A percentile compares a stretch with the other conserved stretches of the same genome.
phyloP scores from a whole-genome alignment of 2,888 invertebrate species.

The Chesias legatella region DNA sequence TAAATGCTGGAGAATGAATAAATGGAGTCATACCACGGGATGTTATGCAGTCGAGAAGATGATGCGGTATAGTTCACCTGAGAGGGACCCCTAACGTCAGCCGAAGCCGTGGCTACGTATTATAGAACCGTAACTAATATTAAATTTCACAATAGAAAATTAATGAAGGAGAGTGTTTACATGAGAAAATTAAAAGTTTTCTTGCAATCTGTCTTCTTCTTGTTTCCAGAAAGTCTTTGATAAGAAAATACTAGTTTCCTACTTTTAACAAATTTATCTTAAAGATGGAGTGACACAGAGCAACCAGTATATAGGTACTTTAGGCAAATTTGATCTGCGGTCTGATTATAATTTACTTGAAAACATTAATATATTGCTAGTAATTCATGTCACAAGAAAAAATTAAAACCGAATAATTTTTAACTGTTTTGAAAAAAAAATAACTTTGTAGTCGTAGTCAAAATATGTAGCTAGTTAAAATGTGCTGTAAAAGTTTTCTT shows the following conservation, averaged over 20 bases:
- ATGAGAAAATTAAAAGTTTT: constrained; percentile 49
- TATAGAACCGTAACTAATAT: constrained; percentile 42
- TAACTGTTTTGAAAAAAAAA: no score
- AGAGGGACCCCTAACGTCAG: constrained; percentile 11
- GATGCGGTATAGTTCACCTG: constrained; percentile 17
- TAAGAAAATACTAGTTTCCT: constrained; percentile 24
- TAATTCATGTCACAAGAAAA: no score
- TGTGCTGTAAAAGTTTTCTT: no score
- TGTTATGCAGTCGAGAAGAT: constrained; percentile 10
- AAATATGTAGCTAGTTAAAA: no score
- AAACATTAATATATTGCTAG: no score
- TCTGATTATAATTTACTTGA: no score
- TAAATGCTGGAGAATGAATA: no score
- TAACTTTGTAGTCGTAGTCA: no score
- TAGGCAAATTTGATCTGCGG: no score
- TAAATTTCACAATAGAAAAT: constrained; percentile 42
- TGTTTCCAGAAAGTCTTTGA: constrained; percentile 22
- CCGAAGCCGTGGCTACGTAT: constrained; percentile 27
- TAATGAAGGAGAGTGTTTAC: constrained; percentile 51
- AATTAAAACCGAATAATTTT: no score
- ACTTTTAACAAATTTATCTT: constrained; percentile 7
- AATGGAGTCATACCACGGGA: no score
- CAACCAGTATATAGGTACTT: no score
- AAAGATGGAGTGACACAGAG: background rate
- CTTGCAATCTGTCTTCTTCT: constrained; percentile 29